These are phyloP conservation scores for Nemapogon koenigi DNA, from an alignment of 2,888 invertebrate species.

Conservation along the genomic window DNA sequence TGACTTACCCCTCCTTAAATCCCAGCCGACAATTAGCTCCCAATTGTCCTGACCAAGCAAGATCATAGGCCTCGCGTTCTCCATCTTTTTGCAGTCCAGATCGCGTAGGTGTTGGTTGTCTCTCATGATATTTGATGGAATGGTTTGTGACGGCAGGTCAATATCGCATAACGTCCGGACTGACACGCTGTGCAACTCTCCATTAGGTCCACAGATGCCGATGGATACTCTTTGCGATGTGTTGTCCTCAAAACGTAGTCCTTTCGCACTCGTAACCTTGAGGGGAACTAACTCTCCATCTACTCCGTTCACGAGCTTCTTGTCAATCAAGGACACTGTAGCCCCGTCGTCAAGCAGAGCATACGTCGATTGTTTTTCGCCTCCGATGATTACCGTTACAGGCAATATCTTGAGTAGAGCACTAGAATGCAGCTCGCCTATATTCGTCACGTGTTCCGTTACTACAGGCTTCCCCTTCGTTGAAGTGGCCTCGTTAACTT, in stretches of 20 bases:
- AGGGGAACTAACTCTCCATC: background rate
- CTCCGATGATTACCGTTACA: background rate
- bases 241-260: background rate
- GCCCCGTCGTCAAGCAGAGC: background rate
- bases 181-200: background rate
- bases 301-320: background rate
- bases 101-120: background rate
- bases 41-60: background rate
- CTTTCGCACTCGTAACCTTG: background rate
- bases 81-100: background rate
- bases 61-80: background rate
- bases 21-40: background rate
- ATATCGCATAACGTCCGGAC: background rate
- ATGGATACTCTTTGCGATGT: background rate
- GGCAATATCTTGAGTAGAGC: constrained; percentile 3
- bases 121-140: background rate
- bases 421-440: background rate
- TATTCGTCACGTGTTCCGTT: background rate
- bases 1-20: background rate
- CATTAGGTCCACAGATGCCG: background rate
- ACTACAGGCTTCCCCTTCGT: background rate
- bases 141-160: background rate
- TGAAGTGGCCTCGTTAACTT: background rate
- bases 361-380: background rate
- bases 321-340: background rate